Evolutionary conservation across 1,140 invertebrate species (phyloP).

Genomic region (Cydia fagiglandana): DNA sequence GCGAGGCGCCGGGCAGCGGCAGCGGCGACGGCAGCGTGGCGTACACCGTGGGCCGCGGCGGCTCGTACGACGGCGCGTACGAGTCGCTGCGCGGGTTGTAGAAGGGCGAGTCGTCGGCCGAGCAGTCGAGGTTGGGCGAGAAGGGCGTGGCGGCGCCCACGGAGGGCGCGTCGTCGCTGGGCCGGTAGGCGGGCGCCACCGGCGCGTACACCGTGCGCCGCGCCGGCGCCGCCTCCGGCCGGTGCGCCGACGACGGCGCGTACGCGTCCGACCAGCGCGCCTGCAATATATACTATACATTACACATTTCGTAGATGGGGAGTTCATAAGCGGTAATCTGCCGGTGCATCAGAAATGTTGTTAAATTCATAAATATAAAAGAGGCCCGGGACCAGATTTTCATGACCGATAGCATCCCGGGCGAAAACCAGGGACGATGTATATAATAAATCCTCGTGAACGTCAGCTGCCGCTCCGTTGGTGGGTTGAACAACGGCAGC

Average conservation of each 20-base stretch:
- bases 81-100: conserved; percentile 77
- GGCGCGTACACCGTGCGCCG: conserved; percentile 81
- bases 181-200: conserved; percentile 79
- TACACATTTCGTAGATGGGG: no score
- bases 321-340: no score
- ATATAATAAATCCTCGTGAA: no score
- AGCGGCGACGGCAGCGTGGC: conserved; percentile 70
- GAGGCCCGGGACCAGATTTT: no score
- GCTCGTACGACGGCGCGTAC: conserved; percentile 75
- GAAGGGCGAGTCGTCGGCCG: conserved; percentile 75
- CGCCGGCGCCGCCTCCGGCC: conserved; percentile 69
- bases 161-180: conserved; percentile 74
- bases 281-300: background rate
- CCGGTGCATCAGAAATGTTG: no score
- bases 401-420: no score
- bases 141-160: conserved; percentile 75
- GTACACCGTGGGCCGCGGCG: conserved; percentile 73
- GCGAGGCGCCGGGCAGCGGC: conserved; percentile 45
- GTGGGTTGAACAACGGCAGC: no score
- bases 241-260: conserved; percentile 71
- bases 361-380: no score
- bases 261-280: conserved; percentile 76
- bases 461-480: no score
- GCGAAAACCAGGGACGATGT: no score
- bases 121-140: conserved; percentile 70